Base-by-base conservation (phyloP, 2,797 vertebrate species). In the Pseudochromis fuscus region DNA sequence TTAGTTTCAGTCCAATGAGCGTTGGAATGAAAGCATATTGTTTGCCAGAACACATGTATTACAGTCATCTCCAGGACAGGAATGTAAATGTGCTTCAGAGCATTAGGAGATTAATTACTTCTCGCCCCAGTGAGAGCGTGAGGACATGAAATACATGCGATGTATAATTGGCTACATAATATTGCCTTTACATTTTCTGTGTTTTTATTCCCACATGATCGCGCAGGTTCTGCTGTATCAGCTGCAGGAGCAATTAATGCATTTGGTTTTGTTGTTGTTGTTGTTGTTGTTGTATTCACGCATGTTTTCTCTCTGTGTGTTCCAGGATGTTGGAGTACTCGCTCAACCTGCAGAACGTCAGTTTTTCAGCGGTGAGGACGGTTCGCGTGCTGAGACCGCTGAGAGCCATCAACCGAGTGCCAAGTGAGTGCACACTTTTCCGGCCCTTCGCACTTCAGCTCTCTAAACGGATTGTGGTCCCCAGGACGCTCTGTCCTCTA, bases 251-350 rank as follows among this genome's bases (percentile, higher is more conserved):
- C 30, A 66, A 30, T 28, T 33, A 30, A 56, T 31, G 7, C 9
- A 27, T 68, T 49, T 27, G 15, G 2, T 19, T 62, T n/a, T n/a
- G n/a, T n/a, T n/a, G n/a, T n/a, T n/a, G n/a, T n/a, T n/a, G n/a
- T 31, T 52, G 40, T 64, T 53, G 28, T 16, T 7, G 38, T 21
- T 40, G 27, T 38, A 13, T 50, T 79, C 15, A 77, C 59, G 65
- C 42, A 15, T 48, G 9, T 57, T 72, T 52, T 31, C 28, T 52
- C 23, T 84, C 35, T 81, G 0, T 87, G 4, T 89, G 74, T 76
- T 56, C 5, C 94, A 99, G 98, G 92, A 99, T 99, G 97, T 87
- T 99, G 94, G 98, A 99, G 91, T 99, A 99, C 79, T 99, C 98
- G n/a, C 93, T 98, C 90, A 96, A 98, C 94, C 94, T 99, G 88